Base-by-base conservation (phyloP, 2,888 invertebrate species). In the Argyra leucocephala region DNA sequence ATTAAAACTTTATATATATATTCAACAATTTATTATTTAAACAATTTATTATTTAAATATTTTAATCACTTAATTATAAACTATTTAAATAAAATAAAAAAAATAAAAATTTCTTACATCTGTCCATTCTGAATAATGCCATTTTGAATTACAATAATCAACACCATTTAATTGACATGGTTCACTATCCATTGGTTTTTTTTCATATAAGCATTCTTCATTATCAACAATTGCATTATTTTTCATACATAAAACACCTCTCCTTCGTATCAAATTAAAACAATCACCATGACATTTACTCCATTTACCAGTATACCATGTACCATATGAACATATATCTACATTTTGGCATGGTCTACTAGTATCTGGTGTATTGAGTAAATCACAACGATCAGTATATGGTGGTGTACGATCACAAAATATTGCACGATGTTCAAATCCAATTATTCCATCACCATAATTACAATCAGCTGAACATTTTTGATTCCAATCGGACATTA, bases 221-320 rank as follows among this genome's bases (percentile, higher is more conserved):
- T 72, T 74, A 37, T 73, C 72, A 1, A 74, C 72, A 21, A 75
- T 72, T 48, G 70, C 68, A 12, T 73, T 73, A 60, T 73, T 69
- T 57, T 70, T 67, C 5, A 77, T 65, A 26, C 77, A 77, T 21
- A 74, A 62, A 10, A 76, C 74, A 12, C 67, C 66, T 12, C 77
- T 72, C 22, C 68, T 70, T 6, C 72, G 71, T 22, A 72, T 69
- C 48, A 75, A 65, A 65, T 72, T 74, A 59, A 75, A 79, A 57
- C 81, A 81, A 62, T 75, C 74, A 1, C 76, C 76, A 1, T 71
- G 69, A 63, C 76, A 76, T 57, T 79, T 71, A 57, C 84, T 82
- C 88, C 88, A 90, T 9, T 86, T 85, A 57, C 92, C 89, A 36
- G 87, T 83, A 75, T 91, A 93, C 94, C 94, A 94, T 72, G 87